Evolutionary conservation across 2,113 vertebrate genomes (phyloP).

Genomic region (Tachysurus vachellii): DNA sequence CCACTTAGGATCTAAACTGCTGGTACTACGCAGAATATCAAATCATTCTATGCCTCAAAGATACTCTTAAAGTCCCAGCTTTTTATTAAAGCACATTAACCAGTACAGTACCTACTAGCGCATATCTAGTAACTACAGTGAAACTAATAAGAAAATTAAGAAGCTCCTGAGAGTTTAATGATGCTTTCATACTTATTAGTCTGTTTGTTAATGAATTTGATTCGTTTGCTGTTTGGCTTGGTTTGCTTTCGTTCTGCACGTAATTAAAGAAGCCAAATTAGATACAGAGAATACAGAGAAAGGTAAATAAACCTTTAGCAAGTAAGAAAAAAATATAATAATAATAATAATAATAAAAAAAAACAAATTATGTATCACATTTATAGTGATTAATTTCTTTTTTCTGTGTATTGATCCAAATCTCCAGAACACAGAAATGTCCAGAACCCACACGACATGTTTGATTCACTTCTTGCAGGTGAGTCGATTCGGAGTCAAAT

Average conservation of each 20-base stretch:
- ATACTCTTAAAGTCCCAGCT: neutral
- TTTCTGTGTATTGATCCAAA: neutral
- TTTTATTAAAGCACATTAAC: constrained; percentile 12
- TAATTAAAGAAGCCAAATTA: neutral
- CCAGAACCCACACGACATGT: neutral
- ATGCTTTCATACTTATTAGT: neutral
- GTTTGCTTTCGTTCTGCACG: neutral
- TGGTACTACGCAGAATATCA: neutral
- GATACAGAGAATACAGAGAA: neutral
- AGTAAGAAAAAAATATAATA: neutral
- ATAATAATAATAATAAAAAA: neutral
- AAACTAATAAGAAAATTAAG: neutral
- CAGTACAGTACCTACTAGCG: neutral
- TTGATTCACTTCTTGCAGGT: neutral
- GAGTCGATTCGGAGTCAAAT: neutral
- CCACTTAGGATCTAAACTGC: constrained; percentile 10
- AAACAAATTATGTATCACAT: neutral
- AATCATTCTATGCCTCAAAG: constrained; percentile 3
- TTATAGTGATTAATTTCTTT: neutral
- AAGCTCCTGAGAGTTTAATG: neutral
- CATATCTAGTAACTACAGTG: neutral
- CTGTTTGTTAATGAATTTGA: neutral
- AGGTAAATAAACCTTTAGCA: neutral
- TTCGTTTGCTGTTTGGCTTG: neutral
- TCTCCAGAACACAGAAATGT: neutral